Base-by-base conservation (phyloP, 2,113 vertebrate species). In the Neopipo cinnamomea region DNA sequence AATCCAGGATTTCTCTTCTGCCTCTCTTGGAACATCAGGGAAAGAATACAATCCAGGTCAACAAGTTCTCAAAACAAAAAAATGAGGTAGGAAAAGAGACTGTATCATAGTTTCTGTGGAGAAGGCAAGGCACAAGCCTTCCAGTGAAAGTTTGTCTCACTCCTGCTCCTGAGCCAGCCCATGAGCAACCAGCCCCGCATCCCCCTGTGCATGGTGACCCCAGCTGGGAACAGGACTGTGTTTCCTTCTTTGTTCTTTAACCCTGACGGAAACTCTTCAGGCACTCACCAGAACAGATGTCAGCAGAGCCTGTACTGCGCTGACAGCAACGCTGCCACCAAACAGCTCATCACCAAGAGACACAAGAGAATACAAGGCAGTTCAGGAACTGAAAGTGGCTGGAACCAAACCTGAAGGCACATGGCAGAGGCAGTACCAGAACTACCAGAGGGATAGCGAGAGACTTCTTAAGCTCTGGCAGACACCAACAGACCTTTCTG, bases 261-360 rank as follows among this genome's bases (percentile, higher is more conserved):
- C 35, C 8, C 53, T 8, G 9, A 8, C 53, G 31, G 25, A 85
- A 82, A 63, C 33, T 52, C 25, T 21, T 20, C 16, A 6, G 2
- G 18, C 1, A 4, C 37, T 76, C 11, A n/a, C 17, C 37, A 37
- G 14, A 28, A 30, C 20, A 76, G 42, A 46, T 9, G 22, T 1
- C 4, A 81, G 46, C n/a, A 17, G 46, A n/a, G 39, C 37, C 18
- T 0, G 1, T 4, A n/a, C 9, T 0, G 0, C 31, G 14, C 41
- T 14, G 67, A 66, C 37, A 70, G 20, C 41, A 58, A 8, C 0
- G 0, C 50, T 49, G 10, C 41, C 14, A 4, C 42, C 18, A 49
- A 46, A 71, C 21, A 19, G 37, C 41, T 87, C 73, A 68, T 12
- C 30, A 56, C 30, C 0, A 0, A 86, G 30, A n/a, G 44, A 65